Evolutionary conservation across 1,140 invertebrate genomes (phyloP).

Genomic region (Phthorimaea operculella): DNA sequence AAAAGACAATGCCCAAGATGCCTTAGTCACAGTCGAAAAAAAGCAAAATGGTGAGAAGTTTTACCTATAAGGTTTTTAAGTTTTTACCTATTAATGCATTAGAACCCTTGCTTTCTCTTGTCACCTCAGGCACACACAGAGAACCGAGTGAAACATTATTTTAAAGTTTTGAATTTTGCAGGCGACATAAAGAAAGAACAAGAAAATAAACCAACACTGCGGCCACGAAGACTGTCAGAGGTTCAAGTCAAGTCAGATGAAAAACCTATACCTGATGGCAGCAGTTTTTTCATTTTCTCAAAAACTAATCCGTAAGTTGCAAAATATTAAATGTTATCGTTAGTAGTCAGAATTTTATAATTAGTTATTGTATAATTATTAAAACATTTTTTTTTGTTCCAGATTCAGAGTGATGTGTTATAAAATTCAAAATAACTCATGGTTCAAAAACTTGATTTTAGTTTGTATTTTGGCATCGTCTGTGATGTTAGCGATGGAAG

Average conservation of each 20-base stretch:
- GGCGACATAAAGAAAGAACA: constrained; percentile 54
- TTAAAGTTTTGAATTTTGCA: constrained; percentile 15
- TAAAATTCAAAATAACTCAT: constrained; percentile 95
- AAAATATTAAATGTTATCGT: too few relatives aligned
- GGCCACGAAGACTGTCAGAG: constrained; percentile 91
- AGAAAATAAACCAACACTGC: constrained; percentile 35
- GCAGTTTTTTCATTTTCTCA: constrained; percentile 96
- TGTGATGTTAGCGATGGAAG: constrained; percentile 97
- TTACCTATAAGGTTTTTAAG: too few relatives aligned
- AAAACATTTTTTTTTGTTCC: constrained; percentile 10
- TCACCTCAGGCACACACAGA: too few relatives aligned
- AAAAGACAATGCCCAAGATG: constrained; percentile 73
- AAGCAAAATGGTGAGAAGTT: constrained; percentile 49
- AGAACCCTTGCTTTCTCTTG: too few relatives aligned
- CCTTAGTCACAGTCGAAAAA: constrained; percentile 34
- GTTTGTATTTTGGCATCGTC: constrained; percentile 98
- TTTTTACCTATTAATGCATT: too few relatives aligned
- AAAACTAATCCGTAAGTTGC: constrained; percentile 84
- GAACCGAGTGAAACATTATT: too few relatives aligned
- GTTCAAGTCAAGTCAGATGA: constrained; percentile 86
- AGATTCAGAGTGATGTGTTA: constrained; percentile 97
- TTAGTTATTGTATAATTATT: too few relatives aligned
- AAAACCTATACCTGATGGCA: constrained; percentile 93
- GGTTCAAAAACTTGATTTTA: constrained; percentile 96
- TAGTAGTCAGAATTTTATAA: too few relatives aligned